Evolutionary conservation across 2,113 vertebrate genomes (phyloP), one percentile per base, ranked within the genome.

Genomic region (Malurus melanocephalus): DNA sequence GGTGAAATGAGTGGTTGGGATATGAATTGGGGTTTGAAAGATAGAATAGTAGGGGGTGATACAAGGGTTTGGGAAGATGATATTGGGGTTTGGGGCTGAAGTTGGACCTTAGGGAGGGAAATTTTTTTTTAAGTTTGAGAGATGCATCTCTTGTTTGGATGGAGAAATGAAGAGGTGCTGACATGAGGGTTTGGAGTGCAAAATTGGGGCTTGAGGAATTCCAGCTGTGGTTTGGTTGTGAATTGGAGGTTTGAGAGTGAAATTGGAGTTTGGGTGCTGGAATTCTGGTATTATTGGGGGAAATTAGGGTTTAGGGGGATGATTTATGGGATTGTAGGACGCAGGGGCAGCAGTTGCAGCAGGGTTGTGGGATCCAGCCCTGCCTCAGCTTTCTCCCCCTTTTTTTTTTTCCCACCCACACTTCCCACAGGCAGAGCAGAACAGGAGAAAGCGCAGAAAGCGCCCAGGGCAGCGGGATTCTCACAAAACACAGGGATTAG

Each of bases 31-130:
- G 19, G 16, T 48, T 33, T 28, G 28, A 56, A 56, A 16, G 42
- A 48, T n/a, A 23, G 19, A 56, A 28, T 16, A 6, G 12, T 9
- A 38, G 14, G 6, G 9, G 12, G 22, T 55, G 14, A 23, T 22
- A 38, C 11, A 16, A 11, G 40, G 11, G 14, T 21, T 62, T 27
- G 43, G 16, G 9, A 22, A 45, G 26, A 19, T 26, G 10, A 51
- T 28, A 33, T 15, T 53, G 15, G 16, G n/a, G 23, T 52, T 52
- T 26, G 21, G 10, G 11, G 56, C 21, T 32, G 11, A 85, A 59
- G 32, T 26, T 0, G 0, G 13, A 49, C 1, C 0, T 59, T 21
- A 35, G 13, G 21, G 21, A 26, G 6, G 21, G 38, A 28, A 48
- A 16, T 48, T n/a, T n/a, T n/a, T n/a, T n/a, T n/a, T 16, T 42